phyloP scores from a whole-genome alignment of 2,113 vertebrate genomes.

The Scomber colias region DNA sequence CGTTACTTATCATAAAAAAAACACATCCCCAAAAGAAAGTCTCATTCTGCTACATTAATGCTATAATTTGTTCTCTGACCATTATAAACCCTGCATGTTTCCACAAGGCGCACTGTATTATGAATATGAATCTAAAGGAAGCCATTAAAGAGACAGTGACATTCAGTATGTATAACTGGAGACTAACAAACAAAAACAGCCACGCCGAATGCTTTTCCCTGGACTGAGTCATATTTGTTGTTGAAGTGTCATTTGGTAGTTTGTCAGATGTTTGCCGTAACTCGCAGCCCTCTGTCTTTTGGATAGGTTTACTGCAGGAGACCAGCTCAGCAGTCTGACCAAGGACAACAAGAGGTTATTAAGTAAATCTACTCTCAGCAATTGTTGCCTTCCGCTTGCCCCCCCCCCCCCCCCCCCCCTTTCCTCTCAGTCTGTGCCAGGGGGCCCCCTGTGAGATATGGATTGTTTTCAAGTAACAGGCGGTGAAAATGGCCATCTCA shows the following conservation, averaged over 20 bases:
- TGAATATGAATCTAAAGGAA: constrained; percentile 23
- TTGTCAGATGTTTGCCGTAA: constrained; percentile 14
- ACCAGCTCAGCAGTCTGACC: constrained; percentile 48
- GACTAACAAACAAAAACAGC: constrained; percentile 3
- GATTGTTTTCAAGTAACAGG: constrained; percentile 79
- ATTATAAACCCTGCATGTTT: constrained; percentile 40
- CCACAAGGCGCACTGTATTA: background rate
- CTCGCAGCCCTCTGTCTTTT: constrained; percentile 20
- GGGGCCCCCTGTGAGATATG: constrained; percentile 64
- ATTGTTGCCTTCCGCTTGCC: constrained; percentile 57
- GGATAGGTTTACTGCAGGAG: constrained; percentile 41
- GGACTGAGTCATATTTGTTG: background rate
- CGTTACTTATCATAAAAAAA: constrained; percentile 21
- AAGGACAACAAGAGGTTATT: constrained; percentile 73
- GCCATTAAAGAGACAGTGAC: background rate
- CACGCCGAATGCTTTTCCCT: background rate
- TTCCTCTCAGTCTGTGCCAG: constrained; percentile 41
- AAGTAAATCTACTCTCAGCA: constrained; percentile 68
- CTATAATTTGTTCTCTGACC: constrained; percentile 25
- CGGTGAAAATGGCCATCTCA: constrained; percentile 77
- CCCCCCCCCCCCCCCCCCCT: constrained; percentile 33
- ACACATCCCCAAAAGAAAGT: constrained; percentile 5
- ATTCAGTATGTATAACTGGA: constrained; percentile 8
- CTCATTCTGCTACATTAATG: constrained; percentile 1
- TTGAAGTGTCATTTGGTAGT: background rate